phyloP scores from a whole-genome alignment of 30 jellyfish, hydroid and myxozoan genomes.

The Aurelia aurita complex sp. Pacific region DNA sequence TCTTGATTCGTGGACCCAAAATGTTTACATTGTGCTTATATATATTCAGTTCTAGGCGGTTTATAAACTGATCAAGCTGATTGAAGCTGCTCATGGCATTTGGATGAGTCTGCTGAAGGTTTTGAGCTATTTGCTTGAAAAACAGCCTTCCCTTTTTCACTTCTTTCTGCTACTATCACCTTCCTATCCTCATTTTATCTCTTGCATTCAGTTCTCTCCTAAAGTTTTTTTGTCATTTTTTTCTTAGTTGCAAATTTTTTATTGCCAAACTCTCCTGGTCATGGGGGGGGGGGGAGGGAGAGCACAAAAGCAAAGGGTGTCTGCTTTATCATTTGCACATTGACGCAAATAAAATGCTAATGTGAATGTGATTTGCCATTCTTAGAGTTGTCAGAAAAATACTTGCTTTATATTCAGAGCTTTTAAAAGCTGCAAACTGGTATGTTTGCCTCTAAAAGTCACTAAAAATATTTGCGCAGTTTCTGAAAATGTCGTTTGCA shows the following conservation, averaged over 20 bases:
- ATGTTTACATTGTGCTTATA: constrained; percentile 71
- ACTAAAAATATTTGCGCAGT: no score
- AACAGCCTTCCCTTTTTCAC: constrained; percentile 77
- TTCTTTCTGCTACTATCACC: constrained; percentile 70
- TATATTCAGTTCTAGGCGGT: constrained; percentile 82
- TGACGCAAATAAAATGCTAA: neutral
- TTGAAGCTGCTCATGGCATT: constrained; percentile 71
- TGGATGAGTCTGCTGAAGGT: constrained; percentile 81
- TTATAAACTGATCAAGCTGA: constrained; percentile 63
- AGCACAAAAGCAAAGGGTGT: neutral
- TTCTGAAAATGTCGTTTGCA: neutral
- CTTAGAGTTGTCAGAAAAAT: no score
- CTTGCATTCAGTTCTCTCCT: constrained; percentile 39
- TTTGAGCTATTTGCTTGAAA: constrained; percentile 82
- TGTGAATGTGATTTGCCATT: neutral
- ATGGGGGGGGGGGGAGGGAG: constrained; percentile 6
- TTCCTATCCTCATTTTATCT: constrained; percentile 76
- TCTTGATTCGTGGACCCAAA: constrained; percentile 37
- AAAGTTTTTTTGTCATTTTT: constrained; percentile 35
- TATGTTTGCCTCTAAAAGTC: no score
- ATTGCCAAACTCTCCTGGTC: constrained; percentile 65
- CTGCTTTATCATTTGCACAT: neutral
- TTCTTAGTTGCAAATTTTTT: constrained; percentile 32
- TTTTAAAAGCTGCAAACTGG: no score
- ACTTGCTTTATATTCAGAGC: no score